Conservation (phyloP, 2,113 vertebrate species). For the Zosterops pallidus region DNA sequence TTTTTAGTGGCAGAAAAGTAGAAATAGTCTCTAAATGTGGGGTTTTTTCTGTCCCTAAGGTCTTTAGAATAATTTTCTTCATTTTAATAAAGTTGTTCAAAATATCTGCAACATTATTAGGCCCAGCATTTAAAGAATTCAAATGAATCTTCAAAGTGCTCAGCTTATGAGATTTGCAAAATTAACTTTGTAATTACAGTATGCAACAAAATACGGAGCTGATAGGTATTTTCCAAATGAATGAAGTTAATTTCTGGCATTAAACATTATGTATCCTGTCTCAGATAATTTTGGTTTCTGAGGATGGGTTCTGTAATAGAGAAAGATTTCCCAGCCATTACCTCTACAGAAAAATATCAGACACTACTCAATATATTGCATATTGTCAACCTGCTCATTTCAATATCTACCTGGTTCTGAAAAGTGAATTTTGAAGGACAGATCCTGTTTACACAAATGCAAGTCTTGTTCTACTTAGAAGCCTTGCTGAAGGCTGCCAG, state of each 20-base stretch:
- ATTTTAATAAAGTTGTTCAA: constrained; percentile 54
- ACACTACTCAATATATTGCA: neutral
- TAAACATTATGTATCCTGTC: neutral
- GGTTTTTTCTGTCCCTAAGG: neutral
- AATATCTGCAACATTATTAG: constrained; percentile 56
- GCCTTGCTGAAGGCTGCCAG: neutral
- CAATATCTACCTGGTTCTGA: neutral
- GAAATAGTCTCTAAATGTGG: neutral
- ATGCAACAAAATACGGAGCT: constrained; percentile 55
- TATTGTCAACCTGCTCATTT: neutral
- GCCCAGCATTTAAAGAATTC: constrained; percentile 52
- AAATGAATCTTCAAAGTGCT: constrained; percentile 65
- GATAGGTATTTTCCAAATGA: constrained; percentile 59
- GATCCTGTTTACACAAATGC: neutral
- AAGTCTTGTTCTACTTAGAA: neutral
- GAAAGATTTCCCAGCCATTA: neutral
- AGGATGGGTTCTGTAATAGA: neutral
- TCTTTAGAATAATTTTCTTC: constrained; percentile 40
- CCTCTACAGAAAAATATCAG: neutral
- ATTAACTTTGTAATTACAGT: constrained; percentile 71
- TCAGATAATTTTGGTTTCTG: neutral
- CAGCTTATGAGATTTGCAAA: constrained; percentile 70
- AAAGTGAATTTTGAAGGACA: constrained; percentile 1
- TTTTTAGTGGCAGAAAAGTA: neutral
- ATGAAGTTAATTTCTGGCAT: constrained; percentile 29